These are phyloP conservation scores for Tridacna crocea DNA, from an alignment of 2,888 invertebrate genomes.

Conservation along the genomic window DNA sequence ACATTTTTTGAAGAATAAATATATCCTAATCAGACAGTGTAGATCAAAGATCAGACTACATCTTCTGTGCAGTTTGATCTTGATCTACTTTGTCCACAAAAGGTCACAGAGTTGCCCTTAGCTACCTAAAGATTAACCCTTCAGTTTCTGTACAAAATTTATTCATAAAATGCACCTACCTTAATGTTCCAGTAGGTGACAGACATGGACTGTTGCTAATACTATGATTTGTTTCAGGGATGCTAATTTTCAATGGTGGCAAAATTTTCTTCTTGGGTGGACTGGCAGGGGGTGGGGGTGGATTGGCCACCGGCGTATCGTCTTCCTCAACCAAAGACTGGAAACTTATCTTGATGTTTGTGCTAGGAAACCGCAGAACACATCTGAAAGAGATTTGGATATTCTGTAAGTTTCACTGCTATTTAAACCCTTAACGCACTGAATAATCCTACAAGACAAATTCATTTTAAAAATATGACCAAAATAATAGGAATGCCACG, in stretches of 20 bases:
- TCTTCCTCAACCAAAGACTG: constrained; percentile 93
- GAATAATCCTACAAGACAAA: too few species aligned
- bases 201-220: constrained; percentile 87
- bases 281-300: constrained; percentile 62
- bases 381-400: constrained; percentile 88
- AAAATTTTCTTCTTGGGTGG: constrained; percentile 80
- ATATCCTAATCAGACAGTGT: too few species aligned
- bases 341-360: constrained; percentile 97
- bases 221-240: constrained; percentile 84
- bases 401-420: background rate
- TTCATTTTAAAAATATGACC: too few species aligned
- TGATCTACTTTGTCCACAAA: too few species aligned
- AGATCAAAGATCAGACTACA: too few species aligned
- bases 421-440: background rate
- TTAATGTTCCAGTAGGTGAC: constrained; percentile 84
- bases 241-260: constrained; percentile 93
- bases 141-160: too few species aligned
- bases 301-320: constrained; percentile 56
- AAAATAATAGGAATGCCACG: too few species aligned
- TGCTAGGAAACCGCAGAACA: constrained; percentile 97
- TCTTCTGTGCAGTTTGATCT: too few species aligned
- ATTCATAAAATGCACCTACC: constrained; percentile 65
- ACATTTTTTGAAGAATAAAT: too few species aligned
- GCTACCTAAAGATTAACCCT: too few species aligned
- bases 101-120: too few species aligned